Evolutionary conservation across 2,888 invertebrate species (phyloP).

Genomic region (Carterocephalus palaemon): DNA sequence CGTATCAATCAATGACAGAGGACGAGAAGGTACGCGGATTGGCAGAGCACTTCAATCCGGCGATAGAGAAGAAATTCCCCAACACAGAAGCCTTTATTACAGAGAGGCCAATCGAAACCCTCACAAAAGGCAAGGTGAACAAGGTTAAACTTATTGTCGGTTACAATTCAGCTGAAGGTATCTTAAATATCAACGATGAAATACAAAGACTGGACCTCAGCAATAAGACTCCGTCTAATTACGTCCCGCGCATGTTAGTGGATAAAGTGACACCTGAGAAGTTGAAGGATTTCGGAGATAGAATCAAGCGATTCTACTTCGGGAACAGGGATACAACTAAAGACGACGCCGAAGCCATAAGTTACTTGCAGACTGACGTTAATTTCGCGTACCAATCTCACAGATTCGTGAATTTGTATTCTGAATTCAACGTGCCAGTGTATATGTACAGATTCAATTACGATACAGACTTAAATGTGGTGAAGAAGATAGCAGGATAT

Average conservation of each 20-base stretch:
- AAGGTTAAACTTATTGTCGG: slow-evolving; percentile 43
- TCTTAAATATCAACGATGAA: slow-evolving; percentile 30
- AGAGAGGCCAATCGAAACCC: slow-evolving; percentile 36
- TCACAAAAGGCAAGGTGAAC: slow-evolving; percentile 35
- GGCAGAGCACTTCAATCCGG: slow-evolving; percentile 42
- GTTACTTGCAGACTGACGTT: slow-evolving; percentile 34
- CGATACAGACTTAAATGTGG: slow-evolving; percentile 38
- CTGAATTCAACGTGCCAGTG: slow-evolving; percentile 26
- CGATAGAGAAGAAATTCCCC: slow-evolving; percentile 43
- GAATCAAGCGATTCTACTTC: slow-evolving; percentile 36
- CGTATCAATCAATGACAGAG: slow-evolving; percentile 34
- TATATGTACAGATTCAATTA: slow-evolving; percentile 40
- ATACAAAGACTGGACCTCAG: slow-evolving; percentile 35
- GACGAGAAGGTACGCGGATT: slow-evolving; percentile 41
- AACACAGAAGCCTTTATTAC: slow-evolving; percentile 39
- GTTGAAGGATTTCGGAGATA: slow-evolving; percentile 33
- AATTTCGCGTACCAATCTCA: slow-evolving; percentile 34
- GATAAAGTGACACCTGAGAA: slow-evolving; percentile 30
- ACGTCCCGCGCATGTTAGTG: slow-evolving; percentile 40
- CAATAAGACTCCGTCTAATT: slow-evolving; percentile 36
- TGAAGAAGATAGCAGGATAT: slow-evolving; percentile 31
- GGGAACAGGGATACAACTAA: slow-evolving; percentile 30
- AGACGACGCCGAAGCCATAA: slow-evolving; percentile 27
- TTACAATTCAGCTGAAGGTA: slow-evolving; percentile 43
- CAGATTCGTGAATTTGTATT: slow-evolving; percentile 34